Conservation (phyloP, 1,140 invertebrate species). For the Parapsyche elsis region DNA sequence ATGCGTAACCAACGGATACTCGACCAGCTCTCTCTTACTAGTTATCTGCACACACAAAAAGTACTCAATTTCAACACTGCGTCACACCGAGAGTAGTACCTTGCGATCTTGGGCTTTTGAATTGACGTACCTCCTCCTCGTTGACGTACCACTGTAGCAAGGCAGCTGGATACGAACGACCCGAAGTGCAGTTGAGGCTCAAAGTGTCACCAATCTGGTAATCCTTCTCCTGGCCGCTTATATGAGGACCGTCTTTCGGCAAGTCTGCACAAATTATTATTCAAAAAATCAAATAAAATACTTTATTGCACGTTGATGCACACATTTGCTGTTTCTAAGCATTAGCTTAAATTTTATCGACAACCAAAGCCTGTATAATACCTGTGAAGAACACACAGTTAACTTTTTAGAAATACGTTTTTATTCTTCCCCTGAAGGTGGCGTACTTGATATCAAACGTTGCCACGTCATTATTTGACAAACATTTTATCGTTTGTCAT, state of each 20-base stretch:
- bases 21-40: constrained; percentile 64
- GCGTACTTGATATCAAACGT: too few species aligned
- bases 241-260: constrained; percentile 79
- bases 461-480: too few species aligned
- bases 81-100: neutral
- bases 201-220: constrained; percentile 83
- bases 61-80: neutral
- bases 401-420: too few species aligned
- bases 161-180: constrained; percentile 80
- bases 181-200: constrained; percentile 85
- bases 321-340: too few species aligned
- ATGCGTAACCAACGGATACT: constrained; percentile 67
- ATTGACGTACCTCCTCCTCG: constrained; percentile 73
- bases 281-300: too few species aligned
- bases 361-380: too few species aligned
- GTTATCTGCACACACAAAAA: constrained; percentile 62
- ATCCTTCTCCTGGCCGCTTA: constrained; percentile 80
- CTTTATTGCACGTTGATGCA: too few species aligned
- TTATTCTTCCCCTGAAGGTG: too few species aligned
- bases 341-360: too few species aligned
- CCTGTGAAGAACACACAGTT: too few species aligned
- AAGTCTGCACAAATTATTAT: constrained; percentile 77
- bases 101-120: neutral
- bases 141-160: constrained; percentile 85
- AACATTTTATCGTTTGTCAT: too few species aligned